phyloP scores from a whole-genome alignment of 2,888 invertebrate species.

The Papilio gigon region DNA sequence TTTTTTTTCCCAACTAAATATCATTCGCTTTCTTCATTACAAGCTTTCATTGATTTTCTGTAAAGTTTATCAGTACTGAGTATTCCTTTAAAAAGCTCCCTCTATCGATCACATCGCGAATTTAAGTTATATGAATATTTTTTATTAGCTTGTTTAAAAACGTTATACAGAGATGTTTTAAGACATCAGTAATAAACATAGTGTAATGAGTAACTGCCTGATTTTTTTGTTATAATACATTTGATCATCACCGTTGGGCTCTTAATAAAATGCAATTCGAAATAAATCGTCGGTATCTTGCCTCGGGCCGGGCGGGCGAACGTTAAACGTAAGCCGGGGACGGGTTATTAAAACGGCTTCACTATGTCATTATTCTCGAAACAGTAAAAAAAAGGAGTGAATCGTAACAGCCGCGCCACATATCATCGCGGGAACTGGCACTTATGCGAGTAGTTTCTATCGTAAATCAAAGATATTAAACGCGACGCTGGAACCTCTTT shows the following conservation, averaged over 20 bases:
- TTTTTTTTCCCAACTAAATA: background rate
- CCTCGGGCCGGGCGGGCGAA: slow-evolving; percentile 58
- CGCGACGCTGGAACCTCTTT: slow-evolving; percentile 81
- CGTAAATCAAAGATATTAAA: slow-evolving; percentile 83
- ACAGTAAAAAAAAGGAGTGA: slow-evolving; percentile 74
- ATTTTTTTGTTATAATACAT: slow-evolving; percentile 51
- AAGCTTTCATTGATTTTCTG: background rate
- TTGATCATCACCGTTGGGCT: slow-evolving; percentile 43
- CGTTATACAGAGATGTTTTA: slow-evolving; percentile 18
- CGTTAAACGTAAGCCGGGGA: slow-evolving; percentile 55
- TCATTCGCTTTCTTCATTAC: background rate
- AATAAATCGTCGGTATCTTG: slow-evolving; percentile 70
- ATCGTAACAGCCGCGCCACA: slow-evolving; percentile 76
- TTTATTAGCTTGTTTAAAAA: background rate
- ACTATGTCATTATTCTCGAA: slow-evolving; percentile 78
- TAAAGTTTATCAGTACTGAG: background rate
- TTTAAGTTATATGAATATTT: background rate
- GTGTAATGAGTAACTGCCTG: slow-evolving; percentile 26
- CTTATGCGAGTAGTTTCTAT: slow-evolving; percentile 80
- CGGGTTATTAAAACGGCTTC: slow-evolving; percentile 76
- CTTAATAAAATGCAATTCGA: slow-evolving; percentile 64
- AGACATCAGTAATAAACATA: slow-evolving; percentile 15
- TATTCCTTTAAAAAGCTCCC: background rate
- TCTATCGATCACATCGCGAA: background rate
- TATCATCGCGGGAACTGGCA: slow-evolving; percentile 78